Conservation (phyloP, 2,888 invertebrate genomes). For the Cosmorhoe ocellata region DNA sequence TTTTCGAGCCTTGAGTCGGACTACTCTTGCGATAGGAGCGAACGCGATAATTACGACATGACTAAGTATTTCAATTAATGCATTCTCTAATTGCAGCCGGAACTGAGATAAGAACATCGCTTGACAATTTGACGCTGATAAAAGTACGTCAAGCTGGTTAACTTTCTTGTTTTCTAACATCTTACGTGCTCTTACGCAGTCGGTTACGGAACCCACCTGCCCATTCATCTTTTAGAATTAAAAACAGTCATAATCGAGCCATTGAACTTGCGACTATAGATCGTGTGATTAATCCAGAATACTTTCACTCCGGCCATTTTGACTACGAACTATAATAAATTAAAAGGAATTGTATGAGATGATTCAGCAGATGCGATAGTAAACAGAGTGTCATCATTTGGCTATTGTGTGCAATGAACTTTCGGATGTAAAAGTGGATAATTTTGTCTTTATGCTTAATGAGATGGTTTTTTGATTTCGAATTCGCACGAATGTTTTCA, state of each 20-base stretch:
- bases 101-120: conserved; percentile 40
- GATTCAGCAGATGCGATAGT: conserved; percentile 72
- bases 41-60: conserved; percentile 38
- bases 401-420: conserved; percentile 68
- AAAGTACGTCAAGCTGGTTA: conserved; percentile 36
- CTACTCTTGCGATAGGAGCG: conserved; percentile 28
- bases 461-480: conserved; percentile 54
- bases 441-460: conserved; percentile 54
- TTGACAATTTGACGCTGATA: conserved; percentile 45
- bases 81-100: conserved; percentile 52
- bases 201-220: conserved; percentile 61
- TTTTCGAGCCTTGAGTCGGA: conserved; percentile 33
- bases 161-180: conserved; percentile 36
- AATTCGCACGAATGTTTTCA: conserved; percentile 63
- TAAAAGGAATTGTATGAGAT: conserved; percentile 70
- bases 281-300: conserved; percentile 74
- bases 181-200: conserved; percentile 53
- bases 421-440: conserved; percentile 72
- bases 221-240: conserved; percentile 62
- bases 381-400: conserved; percentile 61
- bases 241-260: conserved; percentile 76
- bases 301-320: conserved; percentile 74
- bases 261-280: conserved; percentile 75
- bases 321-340: conserved; percentile 73
- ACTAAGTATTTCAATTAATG: conserved; percentile 33